Evolutionary conservation across 1,140 invertebrate genomes (phyloP), one percentile per base, ranked within the genome.

Genomic region (Ericerus pela): DNA sequence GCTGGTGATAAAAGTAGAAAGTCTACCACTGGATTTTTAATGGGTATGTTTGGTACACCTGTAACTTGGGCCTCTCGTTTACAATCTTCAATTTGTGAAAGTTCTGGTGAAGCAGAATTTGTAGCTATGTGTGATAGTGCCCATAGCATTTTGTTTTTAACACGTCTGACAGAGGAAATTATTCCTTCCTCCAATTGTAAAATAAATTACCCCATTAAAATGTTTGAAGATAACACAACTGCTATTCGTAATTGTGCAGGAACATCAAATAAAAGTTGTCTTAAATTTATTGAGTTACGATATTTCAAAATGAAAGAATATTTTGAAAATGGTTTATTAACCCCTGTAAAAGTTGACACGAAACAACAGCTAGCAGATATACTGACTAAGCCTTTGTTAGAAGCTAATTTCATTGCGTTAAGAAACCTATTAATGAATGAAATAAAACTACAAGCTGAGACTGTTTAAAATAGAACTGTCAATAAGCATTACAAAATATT

Each of bases 241-340:
- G 51, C 60, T 11, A 68, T 73, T n/a, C 59, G 63, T 26, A 53
- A 72, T 56, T 62, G 62, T 52, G 64, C 66, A 55, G 70, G 69
- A 61, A 63, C 65, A 5, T 61, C 67, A 54, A 65, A 64, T 37
- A 63, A 68, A 43, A 59, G 55, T 27, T 36, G 63, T 43, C 65
- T 60, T 20, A 70, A 69, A 56, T 65, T 68, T 55, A 66, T 68
- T 38, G 65, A 67, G 60, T 51, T 68, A 10, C 53, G 64, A 53
- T 62, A 66, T 60, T 63, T 68, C 37, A 66, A 65, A 54, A 30
- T 69, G 5, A 55, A 33, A n/a, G 57, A 60, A 31, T 20, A 54
- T 14, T 31, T 58, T 28, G 8, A 29, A 6, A 27, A 54, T 16
- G 22, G 38, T 26, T 12, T 27, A 24, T 18, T 54, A 6, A 20